These are phyloP conservation scores for Daktulosphaira vitifoliae DNA, from an alignment of 1,140 invertebrate species.

Conservation along the genomic window DNA sequence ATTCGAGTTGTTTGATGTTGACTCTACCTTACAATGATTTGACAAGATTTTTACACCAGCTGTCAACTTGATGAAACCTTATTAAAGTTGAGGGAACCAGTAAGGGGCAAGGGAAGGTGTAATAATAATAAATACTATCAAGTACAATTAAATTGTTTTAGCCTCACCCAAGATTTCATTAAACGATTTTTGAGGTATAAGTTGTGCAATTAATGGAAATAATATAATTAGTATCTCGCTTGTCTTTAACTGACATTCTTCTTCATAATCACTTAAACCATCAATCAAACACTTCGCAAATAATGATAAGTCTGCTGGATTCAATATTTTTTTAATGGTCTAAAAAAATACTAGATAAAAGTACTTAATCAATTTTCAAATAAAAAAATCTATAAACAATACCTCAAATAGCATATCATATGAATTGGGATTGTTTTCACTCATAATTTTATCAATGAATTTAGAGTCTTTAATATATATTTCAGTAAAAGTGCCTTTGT, in stretches of 20 bases:
- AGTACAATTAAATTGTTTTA: too few relatives aligned
- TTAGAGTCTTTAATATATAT: constrained; percentile 13
- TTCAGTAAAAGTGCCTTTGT: constrained; percentile 23
- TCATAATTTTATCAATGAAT: constrained; percentile 13
- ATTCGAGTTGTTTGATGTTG: too few relatives aligned
- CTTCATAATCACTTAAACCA: constrained; percentile 10
- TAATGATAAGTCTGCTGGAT: constrained; percentile 1
- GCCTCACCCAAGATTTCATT: constrained; percentile 24
- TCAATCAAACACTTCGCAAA: constrained; percentile 16
- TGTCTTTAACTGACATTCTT: constrained; percentile 16
- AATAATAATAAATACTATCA: too few relatives aligned
- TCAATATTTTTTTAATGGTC: constrained; percentile 17
- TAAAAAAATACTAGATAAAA: not conserved
- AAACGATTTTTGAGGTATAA: constrained; percentile 5
- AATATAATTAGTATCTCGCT: constrained; percentile 20
- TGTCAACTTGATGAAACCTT: too few relatives aligned
- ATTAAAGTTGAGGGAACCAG: too few relatives aligned
- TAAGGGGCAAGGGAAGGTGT: too few relatives aligned
- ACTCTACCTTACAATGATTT: too few relatives aligned
- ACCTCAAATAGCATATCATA: constrained; percentile 9
- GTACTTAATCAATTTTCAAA: too few relatives aligned
- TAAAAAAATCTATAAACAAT: not conserved
- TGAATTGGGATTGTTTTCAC: not conserved
- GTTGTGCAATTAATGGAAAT: constrained; percentile 21
- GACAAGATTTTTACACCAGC: too few relatives aligned